Base-by-base conservation (phyloP, 2,888 invertebrate genomes). In the Phaonia tiefii region DNA sequence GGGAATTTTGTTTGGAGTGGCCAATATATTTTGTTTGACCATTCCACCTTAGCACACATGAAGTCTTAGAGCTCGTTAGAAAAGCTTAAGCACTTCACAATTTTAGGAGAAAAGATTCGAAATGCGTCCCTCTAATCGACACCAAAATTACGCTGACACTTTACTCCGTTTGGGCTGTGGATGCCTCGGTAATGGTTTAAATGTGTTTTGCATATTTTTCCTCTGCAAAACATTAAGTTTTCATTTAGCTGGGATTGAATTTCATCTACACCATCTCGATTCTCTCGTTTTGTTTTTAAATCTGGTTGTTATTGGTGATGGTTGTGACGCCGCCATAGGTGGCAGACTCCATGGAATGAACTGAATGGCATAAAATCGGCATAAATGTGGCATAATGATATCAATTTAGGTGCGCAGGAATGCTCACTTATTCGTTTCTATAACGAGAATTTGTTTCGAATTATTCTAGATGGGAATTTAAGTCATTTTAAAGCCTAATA, bases 261-360 rank as follows among this genome's bases (percentile, higher is more conserved):
- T 49, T 49, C n/a, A n/a, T n/a, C n/a, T n/a, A n/a, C n/a, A n/a
- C n/a, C n/a, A n/a, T n/a, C n/a, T n/a, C n/a, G n/a, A n/a, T n/a
- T n/a, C n/a, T n/a, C n/a, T n/a, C n/a, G 31, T 8, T 3, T 31
- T 31, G 31, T 31, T 31, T 5, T 31, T 2, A 51, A 20, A 13
- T 17, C 44, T 42, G 44, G n/a, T 65, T 65, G 20, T 17, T 17
- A 22, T 51, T 51, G 22, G 20, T 22, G 31, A 8, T 31, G 31
- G 3, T 31, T 31, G 4, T 58, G 31, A 51, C 58, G 37, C 31
- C 67, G 67, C 67, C 67, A 67, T 67, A 51, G 67, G 67, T 67
- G 67, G 58, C 37, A 13, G 58, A 31, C 37, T 11, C n/a, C 25
- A 58, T 46, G 46, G 8, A 3, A 8, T 46, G 46, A 15, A 46